phyloP scores from a whole-genome alignment of 2,888 invertebrate genomes.

The Cerastis rubricosa region DNA sequence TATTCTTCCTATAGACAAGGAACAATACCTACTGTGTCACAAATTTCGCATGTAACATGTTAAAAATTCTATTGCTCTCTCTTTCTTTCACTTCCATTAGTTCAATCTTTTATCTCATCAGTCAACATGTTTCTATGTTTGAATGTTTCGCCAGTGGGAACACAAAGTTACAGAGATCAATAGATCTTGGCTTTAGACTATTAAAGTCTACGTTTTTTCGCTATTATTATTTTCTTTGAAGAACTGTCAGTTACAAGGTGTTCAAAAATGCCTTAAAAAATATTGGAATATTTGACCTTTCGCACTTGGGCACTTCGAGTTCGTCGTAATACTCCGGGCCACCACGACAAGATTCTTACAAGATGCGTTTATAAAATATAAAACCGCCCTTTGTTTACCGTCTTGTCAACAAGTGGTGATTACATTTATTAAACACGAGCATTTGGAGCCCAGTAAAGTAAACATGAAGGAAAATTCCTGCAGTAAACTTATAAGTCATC shows the following conservation, averaged over 20 bases:
- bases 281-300: neutral
- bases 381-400: constrained; percentile 52
- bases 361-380: constrained; percentile 8
- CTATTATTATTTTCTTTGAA: neutral
- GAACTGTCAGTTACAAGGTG: too few relatives aligned
- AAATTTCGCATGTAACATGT: neutral
- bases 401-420: constrained; percentile 37
- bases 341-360: neutral
- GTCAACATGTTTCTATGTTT: neutral
- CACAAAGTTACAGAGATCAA: neutral
- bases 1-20: neutral
- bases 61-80: neutral
- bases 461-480: constrained; percentile 54
- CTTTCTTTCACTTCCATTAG: neutral
- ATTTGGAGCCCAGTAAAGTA: constrained; percentile 41
- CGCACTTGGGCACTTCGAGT: neutral
- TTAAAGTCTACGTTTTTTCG: neutral
- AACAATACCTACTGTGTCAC: neutral
- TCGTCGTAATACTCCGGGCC: neutral
- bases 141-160: neutral
- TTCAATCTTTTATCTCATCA: neutral
- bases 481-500: constrained; percentile 31
- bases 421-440: constrained; percentile 43
- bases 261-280: neutral
- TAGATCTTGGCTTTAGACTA: neutral